These are phyloP conservation scores for Masnerella sp. DNA, from an alignment of 2,888 invertebrate genomes.

Conservation along the genomic window DNA sequence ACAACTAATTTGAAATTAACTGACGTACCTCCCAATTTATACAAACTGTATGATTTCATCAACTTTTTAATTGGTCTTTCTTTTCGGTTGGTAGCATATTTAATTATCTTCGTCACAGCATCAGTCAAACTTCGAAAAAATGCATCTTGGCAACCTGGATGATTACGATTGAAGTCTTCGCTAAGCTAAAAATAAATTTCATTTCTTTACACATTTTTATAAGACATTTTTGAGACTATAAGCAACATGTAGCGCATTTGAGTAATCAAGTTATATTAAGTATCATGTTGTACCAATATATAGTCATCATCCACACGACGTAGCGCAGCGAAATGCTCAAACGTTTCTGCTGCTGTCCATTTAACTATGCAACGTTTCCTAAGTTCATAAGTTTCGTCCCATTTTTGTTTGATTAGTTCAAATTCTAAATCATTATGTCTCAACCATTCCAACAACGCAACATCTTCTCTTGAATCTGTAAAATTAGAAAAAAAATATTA, in stretches of 20 bases:
- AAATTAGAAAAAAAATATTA: not conserved
- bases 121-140: not conserved
- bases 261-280: not conserved
- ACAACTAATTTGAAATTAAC: not conserved
- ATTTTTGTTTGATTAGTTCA: not conserved
- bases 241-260: not conserved
- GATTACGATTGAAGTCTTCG: constrained; percentile 3
- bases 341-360: not conserved
- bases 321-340: constrained; percentile 12
- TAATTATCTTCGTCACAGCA: not conserved
- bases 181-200: not conserved
- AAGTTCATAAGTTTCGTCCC: constrained; percentile 9
- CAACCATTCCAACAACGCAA: constrained; percentile 12
- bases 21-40: not conserved
- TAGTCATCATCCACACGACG: constrained; percentile 6
- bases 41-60: not conserved
- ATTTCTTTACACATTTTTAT: too few species aligned
- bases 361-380: constrained; percentile 1
- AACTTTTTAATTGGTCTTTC: not conserved
- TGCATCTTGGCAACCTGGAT: not conserved
- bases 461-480: constrained; percentile 18
- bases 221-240: too few species aligned
- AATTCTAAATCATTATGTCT: constrained; percentile 4
- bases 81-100: not conserved
- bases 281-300: constrained; percentile 13